Evolutionary conservation across 1,140 invertebrate genomes (phyloP).

Genomic region (Bombus confusus): DNA sequence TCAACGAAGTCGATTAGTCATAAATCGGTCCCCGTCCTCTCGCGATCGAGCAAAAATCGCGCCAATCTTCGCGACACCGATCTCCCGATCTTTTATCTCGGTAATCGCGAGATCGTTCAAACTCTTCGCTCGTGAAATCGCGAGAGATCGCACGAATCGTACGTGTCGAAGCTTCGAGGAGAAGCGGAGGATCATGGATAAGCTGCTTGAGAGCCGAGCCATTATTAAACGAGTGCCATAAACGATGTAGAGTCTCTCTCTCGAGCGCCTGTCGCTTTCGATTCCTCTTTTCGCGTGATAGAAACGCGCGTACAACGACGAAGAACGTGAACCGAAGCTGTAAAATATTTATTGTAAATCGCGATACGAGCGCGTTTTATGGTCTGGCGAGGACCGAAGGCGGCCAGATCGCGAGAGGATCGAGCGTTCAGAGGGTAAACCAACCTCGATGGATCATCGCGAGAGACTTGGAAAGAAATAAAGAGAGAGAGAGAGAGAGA

Average conservation of each 20-base stretch:
- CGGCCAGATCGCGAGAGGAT: constrained; percentile 2
- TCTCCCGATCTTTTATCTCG: constrained; percentile 29
- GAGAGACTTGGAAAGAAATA: background rate
- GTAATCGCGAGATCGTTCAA: background rate
- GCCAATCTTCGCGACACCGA: background rate
- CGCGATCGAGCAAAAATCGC: background rate
- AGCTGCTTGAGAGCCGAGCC: constrained; percentile 49
- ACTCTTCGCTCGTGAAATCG: background rate
- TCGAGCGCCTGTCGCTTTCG: background rate
- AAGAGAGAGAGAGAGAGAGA: background rate
- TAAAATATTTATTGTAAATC: constrained; percentile 62
- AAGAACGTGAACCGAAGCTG: constrained; percentile 5
- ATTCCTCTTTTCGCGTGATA: background rate
- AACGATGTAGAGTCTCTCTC: constrained; percentile 41
- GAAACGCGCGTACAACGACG: background rate
- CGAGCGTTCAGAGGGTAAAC: constrained; percentile 16
- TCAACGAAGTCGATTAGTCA: constrained; percentile 68
- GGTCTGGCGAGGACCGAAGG: background rate
- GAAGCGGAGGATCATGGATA: background rate
- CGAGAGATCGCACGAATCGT: background rate
- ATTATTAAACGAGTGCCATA: constrained; percentile 52
- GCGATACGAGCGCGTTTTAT: background rate
- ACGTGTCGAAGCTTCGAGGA: background rate
- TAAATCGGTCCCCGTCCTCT: constrained; percentile 68
- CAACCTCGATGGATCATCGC: constrained; percentile 27